Evolutionary conservation across 2,113 vertebrate species (phyloP).

Genomic region (Macaca fascicularis): DNA sequence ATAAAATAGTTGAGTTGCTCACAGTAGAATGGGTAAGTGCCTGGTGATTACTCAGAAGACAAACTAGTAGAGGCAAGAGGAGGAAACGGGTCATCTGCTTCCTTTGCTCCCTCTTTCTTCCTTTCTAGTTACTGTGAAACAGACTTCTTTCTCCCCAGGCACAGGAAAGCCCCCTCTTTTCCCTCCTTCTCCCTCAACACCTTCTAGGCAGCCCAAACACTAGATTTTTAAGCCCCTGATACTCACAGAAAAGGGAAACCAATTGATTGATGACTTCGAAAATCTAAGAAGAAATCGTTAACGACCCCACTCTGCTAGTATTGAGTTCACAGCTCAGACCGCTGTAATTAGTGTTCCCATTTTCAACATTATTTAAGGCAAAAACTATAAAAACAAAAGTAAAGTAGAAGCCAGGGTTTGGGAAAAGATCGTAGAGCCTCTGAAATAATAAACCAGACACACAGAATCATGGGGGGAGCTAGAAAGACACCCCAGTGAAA

Average conservation of each 20-base stretch:
- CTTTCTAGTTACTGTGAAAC: accelerated
- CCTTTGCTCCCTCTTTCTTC: accelerated
- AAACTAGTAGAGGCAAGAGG: accelerated
- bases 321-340: conserved; percentile 22
- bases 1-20: accelerated
- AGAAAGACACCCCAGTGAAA: not conserved
- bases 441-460: not conserved
- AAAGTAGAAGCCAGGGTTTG: not conserved
- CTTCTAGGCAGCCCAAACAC: not conserved
- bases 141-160: not conserved
- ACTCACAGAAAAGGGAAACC: conserved; percentile 13
- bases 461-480: not conserved
- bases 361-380: conserved; percentile 3
- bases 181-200: not conserved
- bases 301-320: not conserved
- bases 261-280: conserved; percentile 31
- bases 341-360: conserved; percentile 42
- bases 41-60: not conserved
- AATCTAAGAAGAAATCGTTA: conserved; percentile 43
- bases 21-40: accelerated
- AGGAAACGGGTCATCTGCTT: accelerated
- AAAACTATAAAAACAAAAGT: conserved; percentile 13
- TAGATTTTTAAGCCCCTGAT: conserved; percentile 19
- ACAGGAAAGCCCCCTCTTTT: not conserved
- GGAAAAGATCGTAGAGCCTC: not conserved